Base-by-base conservation (phyloP, 2,113 vertebrate species). In the Trogon surrucura region DNA sequence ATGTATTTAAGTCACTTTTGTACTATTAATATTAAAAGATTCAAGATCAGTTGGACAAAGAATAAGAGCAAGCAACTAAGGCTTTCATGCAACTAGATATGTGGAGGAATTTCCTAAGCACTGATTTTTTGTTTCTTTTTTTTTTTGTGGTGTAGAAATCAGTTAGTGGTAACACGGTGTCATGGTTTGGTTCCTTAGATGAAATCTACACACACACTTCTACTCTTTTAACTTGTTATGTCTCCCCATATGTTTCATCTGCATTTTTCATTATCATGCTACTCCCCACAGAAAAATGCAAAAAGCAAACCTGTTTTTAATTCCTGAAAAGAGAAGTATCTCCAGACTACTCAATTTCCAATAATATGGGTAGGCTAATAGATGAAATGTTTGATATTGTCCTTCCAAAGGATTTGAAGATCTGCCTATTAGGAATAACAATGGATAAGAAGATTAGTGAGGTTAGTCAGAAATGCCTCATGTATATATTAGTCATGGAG, bases 371-470 rank as follows among this genome's bases (percentile, higher is more conserved):
- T 58, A 32, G 27, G 50, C 34, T 20, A 77, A 65, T 9, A 70
- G 18, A 72, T 4, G 0, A 82, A 85, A 79, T n/a, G 8, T 45
- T 88, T 88, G 45, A 75, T 75, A 77, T n/a, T 88, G 50, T 85
- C 53, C 66, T 82, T 85, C 20, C n/a, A 57, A 65, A 65, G 54
- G 23, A 65, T 82, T 91, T 91, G 36, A 91, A 93, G 56, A 48
- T 80, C 72, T 3, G 9, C 62, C 26, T 91, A 13, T 85, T 91
- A 83, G 21, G 50, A 88, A 62, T 73, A 44, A 85, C 21, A 91
- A 50, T 34, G 47, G 34, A 30, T 88, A 83, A 95, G 66, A 85
- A 65, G 79, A 95, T 90, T 62, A 92, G 41, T 18, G 27, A 62
- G 21, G 60, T 88, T 92, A 83, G 30, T 61, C 62, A 92, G 64